These are phyloP conservation scores for Leptinotarsa tumamoca DNA, from an alignment of 2,888 invertebrate genomes.

Conservation along the genomic window DNA sequence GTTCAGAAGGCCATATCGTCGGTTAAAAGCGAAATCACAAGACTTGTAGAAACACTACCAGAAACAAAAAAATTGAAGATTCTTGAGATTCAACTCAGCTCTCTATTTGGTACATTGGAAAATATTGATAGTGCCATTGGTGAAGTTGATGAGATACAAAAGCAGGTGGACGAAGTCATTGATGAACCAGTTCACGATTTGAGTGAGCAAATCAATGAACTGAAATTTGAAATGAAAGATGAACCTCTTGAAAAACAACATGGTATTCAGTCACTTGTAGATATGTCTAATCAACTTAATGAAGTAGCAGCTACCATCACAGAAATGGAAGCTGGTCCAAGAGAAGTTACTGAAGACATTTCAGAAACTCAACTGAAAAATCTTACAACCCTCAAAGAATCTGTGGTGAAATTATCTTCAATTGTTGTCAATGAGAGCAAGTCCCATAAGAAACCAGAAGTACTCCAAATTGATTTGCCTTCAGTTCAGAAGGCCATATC, in stretches of 20 bases:
- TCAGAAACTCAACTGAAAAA: neutral
- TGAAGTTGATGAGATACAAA: neutral
- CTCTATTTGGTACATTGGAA: conserved; percentile 17
- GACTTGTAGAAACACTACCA: conserved; percentile 17
- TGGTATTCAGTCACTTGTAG: conserved; percentile 37
- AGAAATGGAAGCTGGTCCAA: neutral
- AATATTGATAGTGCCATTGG: conserved; percentile 17
- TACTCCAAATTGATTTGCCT: conserved; percentile 29
- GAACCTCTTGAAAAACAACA: neutral
- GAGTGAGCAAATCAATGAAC: conserved; percentile 15
- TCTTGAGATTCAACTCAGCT: conserved; percentile 29
- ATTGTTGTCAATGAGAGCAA: conserved; percentile 36
- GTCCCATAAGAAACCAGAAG: conserved; percentile 35
- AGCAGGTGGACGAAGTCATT: conserved; percentile 25
- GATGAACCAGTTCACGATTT: conserved; percentile 23
- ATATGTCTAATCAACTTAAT: conserved; percentile 21
- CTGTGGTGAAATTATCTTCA: conserved; percentile 36
- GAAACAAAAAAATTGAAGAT: conserved; percentile 18
- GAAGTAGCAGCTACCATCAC: neutral
- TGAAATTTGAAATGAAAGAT: conserved; percentile 10
- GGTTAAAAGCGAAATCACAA: conserved; percentile 16
- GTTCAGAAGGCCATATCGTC: conserved; percentile 27
- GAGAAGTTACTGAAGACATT: conserved; percentile 8
- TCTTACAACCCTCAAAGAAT: neutral
- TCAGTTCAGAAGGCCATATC: conserved; percentile 39